A percentile compares a stretch with the other conserved stretches of the same genome.
Evolutionary conservation across 2,888 invertebrate species (phyloP).

Genomic region (Parnassius smintheus): DNA sequence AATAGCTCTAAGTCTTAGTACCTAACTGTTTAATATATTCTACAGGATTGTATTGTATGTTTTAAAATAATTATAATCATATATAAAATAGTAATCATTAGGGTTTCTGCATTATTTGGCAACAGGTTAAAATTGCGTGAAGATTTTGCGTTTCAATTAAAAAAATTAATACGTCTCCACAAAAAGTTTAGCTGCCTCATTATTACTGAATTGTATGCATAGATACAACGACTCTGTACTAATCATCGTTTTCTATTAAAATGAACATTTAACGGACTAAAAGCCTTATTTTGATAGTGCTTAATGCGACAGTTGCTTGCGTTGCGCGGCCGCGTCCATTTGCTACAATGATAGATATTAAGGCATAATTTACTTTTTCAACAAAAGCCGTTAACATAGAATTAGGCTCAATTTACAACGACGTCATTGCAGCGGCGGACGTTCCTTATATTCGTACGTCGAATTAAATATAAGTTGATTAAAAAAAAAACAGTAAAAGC

Average conservation of each 20-base stretch:
- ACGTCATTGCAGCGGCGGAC: conserved; percentile 11
- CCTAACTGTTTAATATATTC: too few species aligned
- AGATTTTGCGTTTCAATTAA: conserved; percentile 6
- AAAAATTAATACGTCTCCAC: conserved; percentile 19
- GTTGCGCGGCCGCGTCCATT: neutral
- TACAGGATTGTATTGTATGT: too few species aligned
- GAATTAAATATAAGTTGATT: conserved; percentile 13
- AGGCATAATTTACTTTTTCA: conserved; percentile 25
- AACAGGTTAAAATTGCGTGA: conserved; percentile 1
- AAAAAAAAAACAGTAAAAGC: neutral
- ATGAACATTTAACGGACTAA: neutral
- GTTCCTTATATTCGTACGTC: neutral
- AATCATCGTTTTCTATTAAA: conserved; percentile 3
- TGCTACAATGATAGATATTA: conserved; percentile 25
- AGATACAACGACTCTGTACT: conserved; percentile 4
- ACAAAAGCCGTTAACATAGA: conserved; percentile 23
- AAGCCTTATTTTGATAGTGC: conserved; percentile 3
- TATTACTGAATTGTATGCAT: conserved; percentile 24
- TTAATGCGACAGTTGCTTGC: conserved; percentile 3
- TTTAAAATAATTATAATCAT: too few species aligned
- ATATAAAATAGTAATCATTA: too few species aligned
- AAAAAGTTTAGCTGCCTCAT: conserved; percentile 24
- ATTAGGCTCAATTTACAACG: conserved; percentile 25
- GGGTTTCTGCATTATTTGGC: too few species aligned
- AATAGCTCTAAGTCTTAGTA: too few species aligned